phyloP scores from a whole-genome alignment of 2,888 invertebrate species.

The Caenorhabditis drosophilae region DNA sequence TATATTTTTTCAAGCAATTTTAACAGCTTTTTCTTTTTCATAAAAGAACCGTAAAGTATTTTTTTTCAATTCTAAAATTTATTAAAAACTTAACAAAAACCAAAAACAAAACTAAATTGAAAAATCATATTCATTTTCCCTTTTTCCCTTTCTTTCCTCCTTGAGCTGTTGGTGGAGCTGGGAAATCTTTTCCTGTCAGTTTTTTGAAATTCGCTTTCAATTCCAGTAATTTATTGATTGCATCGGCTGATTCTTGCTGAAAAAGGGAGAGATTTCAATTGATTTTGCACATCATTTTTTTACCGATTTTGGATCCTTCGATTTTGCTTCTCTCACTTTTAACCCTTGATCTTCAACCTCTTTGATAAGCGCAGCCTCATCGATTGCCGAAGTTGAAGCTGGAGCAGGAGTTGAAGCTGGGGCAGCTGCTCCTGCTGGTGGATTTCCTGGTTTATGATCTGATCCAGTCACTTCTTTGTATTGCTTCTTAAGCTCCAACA shows the following conservation, averaged over 20 bases:
- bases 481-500: conserved; percentile 79
- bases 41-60: too few relatives aligned
- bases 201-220: conserved; percentile 80
- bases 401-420: conserved; percentile 43
- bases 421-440: conserved; percentile 37
- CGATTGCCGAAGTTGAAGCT: conserved; percentile 10
- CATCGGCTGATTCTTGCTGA: conserved; percentile 72
- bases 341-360: conserved; percentile 38
- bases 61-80: too few relatives aligned
- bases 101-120: neutral
- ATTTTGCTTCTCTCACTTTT: conserved; percentile 35
- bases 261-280: too few relatives aligned
- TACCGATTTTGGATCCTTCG: conserved; percentile 58
- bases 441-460: conserved; percentile 51
- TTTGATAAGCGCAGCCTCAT: conserved; percentile 12
- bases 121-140: conserved; percentile 7
- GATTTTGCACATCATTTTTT: too few relatives aligned
- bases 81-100: too few relatives aligned
- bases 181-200: conserved; percentile 76
- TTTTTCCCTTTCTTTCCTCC: conserved; percentile 32
- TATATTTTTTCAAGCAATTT: too few relatives aligned
- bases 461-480: conserved; percentile 78
- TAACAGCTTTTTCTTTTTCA: too few relatives aligned
- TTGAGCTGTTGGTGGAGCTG: conserved; percentile 21
- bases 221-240: conserved; percentile 75